Evolutionary conservation across 2,888 invertebrate species (phyloP).

Genomic region (Ichneumoninae sp.): DNA sequence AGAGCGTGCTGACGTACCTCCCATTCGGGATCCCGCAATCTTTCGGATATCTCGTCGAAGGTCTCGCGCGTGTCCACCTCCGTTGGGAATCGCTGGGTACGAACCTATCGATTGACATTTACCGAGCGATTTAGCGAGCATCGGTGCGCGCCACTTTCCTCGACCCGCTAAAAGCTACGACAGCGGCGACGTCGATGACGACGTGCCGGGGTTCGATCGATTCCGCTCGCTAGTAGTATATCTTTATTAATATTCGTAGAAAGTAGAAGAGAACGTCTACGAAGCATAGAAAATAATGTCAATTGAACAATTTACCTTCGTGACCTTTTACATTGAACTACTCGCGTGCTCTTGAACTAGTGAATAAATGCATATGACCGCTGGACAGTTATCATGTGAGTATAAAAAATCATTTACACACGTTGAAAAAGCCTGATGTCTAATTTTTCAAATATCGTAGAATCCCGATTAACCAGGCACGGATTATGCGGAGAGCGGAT

Average conservation of each 20-base stretch:
- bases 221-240: not conserved
- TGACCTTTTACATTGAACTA: constrained; percentile 52
- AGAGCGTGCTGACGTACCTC: constrained; percentile 93
- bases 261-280: constrained; percentile 25
- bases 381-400: not conserved
- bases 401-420: too few relatives aligned
- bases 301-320: constrained; percentile 47
- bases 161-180: not conserved
- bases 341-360: constrained; percentile 47
- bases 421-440: too few relatives aligned
- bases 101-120: constrained; percentile 80
- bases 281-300: constrained; percentile 44
- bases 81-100: constrained; percentile 90
- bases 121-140: constrained; percentile 30
- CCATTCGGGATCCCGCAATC: constrained; percentile 92
- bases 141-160: not conserved
- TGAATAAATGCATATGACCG: not conserved
- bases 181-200: constrained; percentile 28
- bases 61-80: constrained; percentile 88
- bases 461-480: too few relatives aligned
- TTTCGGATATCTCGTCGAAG: constrained; percentile 89
- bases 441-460: too few relatives aligned
- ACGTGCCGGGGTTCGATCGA: constrained; percentile 35
- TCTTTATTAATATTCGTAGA: constrained; percentile 40
- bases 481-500: not conserved